These are phyloP conservation scores for Hydra vulgaris DNA, from an alignment of 30 jellyfish, hydroid and myxozoan species.

Conservation along the genomic window DNA sequence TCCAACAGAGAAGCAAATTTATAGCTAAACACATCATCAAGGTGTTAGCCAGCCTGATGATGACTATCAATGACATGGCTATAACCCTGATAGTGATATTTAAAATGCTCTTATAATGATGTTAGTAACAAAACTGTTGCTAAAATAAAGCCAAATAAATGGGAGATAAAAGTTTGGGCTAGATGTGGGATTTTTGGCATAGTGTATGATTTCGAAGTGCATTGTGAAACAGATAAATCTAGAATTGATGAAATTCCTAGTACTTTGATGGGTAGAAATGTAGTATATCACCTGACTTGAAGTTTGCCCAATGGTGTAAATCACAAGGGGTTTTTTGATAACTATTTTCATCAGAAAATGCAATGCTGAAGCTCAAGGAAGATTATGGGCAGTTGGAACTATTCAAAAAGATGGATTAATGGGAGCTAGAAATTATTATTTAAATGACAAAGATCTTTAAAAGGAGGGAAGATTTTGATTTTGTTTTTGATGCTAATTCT, in stretches of 20 bases:
- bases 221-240: not conserved
- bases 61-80: not conserved
- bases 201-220: not conserved
- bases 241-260: not conserved
- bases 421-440: too few species aligned
- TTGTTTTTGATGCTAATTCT: too few species aligned
- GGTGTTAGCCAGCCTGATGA: not conserved
- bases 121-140: too few species aligned
- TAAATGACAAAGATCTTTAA: too few species aligned
- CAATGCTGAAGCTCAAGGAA: too few species aligned
- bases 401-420: too few species aligned
- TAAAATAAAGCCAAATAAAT: not conserved
- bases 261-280: not conserved
- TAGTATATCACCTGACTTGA: slow-evolving; percentile 1
- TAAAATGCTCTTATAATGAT: not conserved
- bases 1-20: not conserved
- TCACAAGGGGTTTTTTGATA: slow-evolving; percentile 18
- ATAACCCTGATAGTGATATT: not conserved
- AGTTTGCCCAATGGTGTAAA: slow-evolving; percentile 14
- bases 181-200: not conserved
- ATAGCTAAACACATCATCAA: not conserved
- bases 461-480: too few species aligned
- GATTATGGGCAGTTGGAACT: too few species aligned
- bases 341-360: too few species aligned
- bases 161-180: not conserved